Base-by-base conservation (phyloP, 2,797 vertebrate species). In the Enteromius unitaeniatus region DNA sequence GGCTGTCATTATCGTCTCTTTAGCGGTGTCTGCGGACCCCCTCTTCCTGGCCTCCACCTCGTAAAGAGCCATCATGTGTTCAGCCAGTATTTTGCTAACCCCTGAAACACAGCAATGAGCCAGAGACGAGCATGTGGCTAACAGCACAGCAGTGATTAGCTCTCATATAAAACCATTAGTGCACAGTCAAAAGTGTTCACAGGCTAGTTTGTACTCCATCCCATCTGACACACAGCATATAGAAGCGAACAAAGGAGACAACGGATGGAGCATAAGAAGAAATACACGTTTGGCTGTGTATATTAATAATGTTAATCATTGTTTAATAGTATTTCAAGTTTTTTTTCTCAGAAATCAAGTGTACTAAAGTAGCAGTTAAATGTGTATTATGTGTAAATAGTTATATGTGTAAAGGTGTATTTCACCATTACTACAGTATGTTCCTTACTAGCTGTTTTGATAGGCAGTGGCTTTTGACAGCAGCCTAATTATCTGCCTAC, bases 1-100 rank as follows among this genome's bases (percentile, higher is more conserved):
- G 96, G 96, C 97, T 96, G 96, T 98, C 97, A 98, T 99, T 97
- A 99, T 97, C 95, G 96, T 95, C 97, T 98, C 95, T 98, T 99
- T 98, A 99, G 96, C 95, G 96, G 97, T 96, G 96, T 96, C 85
- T 80, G 78, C 14, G 85, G 85, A 84, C 53, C 85, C 82, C 81
- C 78, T 85, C 70, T 77, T 86, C 82, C 78, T 84, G 78, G 95
- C 93, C 92, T 94, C 89, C 91, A 92, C 96, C 96, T 96, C 96
- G 96, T 98, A 97, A 98, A 98, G 96, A 96, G 96, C 96, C 96
- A 95, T 96, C 96, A 97, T 97, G 97, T 97, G 96, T 97, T 96
- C 95, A 95, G 94, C 95, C 94, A 92, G 95, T 79, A 94, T 95
- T 95, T 94, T 94, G 95, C 96, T 98, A 97, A 98, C 96, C 96